These are phyloP conservation scores for Egretta garzetta DNA, from an alignment of 2,113 vertebrate species.

Conservation along the genomic window DNA sequence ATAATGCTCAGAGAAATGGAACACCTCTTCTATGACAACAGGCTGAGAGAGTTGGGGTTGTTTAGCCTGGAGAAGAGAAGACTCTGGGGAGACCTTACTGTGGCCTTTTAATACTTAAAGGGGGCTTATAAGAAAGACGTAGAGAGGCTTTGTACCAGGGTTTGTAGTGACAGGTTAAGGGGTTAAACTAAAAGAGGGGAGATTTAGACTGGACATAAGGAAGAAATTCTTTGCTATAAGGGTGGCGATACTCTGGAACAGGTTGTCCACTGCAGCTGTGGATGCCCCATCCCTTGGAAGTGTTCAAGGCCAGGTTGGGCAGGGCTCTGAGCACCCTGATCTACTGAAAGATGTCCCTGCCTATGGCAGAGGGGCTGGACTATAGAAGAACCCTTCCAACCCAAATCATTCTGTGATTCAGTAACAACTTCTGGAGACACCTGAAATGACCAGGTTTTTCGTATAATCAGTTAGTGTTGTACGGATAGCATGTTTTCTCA, in stretches of 20 bases:
- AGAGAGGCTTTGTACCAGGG: background rate
- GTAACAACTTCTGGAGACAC: background rate
- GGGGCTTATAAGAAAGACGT: accelerated
- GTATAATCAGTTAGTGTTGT: background rate
- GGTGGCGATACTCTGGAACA: background rate
- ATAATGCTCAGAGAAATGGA: background rate
- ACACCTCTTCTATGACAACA: background rate
- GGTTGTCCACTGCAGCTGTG: background rate
- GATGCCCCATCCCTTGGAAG: background rate
- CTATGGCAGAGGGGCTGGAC: background rate
- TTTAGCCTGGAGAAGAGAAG: background rate
- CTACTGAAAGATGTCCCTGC: background rate
- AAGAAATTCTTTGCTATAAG: background rate
- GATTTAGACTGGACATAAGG: background rate
- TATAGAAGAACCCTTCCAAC: background rate
- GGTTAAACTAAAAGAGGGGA: background rate
- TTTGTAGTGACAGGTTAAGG: background rate
- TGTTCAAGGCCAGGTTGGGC: background rate
- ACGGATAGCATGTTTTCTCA: background rate
- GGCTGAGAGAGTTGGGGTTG: background rate
- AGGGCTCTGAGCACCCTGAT: background rate
- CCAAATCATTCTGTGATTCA: background rate
- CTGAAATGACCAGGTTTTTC: background rate
- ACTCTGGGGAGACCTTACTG: background rate
- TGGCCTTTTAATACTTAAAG: background rate